Evolutionary conservation across 92 coral and sea anemone species (phyloP).

Genomic region (Zoanthus sociatus): DNA sequence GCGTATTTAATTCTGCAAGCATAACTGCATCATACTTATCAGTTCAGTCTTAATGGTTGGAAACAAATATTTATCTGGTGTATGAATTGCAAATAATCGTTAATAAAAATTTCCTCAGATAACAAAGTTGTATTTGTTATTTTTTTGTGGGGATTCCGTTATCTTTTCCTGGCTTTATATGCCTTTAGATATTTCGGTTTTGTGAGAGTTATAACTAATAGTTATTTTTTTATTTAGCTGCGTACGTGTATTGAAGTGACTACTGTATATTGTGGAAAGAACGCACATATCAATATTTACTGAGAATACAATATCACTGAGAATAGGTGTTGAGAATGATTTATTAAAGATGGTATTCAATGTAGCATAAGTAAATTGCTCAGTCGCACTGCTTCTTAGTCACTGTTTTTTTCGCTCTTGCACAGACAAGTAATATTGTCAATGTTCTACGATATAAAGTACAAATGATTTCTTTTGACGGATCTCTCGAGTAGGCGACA

Average conservation of each 20-base stretch:
- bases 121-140: not conserved
- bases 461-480: not conserved
- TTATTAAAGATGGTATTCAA: conserved; percentile 4
- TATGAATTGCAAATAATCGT: not conserved
- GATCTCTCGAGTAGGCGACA: not conserved
- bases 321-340: conserved; percentile 5
- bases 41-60: not conserved
- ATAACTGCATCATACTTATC: not conserved
- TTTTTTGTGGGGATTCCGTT: not conserved
- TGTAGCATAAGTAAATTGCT: not conserved
- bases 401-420: not conserved
- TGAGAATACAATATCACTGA: not conserved
- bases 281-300: conserved; percentile 16
- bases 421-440: not conserved
- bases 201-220: not conserved
- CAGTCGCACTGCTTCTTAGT: not conserved
- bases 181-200: not conserved
- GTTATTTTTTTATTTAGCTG: not conserved
- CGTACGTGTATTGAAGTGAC: not conserved
- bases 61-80: not conserved
- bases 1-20: not conserved
- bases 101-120: not conserved
- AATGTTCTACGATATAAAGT: too few species aligned
- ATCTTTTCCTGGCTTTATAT: not conserved
- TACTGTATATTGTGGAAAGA: too few species aligned